Evolutionary conservation across 2,888 invertebrate species (phyloP), one percentile per base, ranked within the genome.

Genomic region (Drosophila pseudotalamancana): DNA sequence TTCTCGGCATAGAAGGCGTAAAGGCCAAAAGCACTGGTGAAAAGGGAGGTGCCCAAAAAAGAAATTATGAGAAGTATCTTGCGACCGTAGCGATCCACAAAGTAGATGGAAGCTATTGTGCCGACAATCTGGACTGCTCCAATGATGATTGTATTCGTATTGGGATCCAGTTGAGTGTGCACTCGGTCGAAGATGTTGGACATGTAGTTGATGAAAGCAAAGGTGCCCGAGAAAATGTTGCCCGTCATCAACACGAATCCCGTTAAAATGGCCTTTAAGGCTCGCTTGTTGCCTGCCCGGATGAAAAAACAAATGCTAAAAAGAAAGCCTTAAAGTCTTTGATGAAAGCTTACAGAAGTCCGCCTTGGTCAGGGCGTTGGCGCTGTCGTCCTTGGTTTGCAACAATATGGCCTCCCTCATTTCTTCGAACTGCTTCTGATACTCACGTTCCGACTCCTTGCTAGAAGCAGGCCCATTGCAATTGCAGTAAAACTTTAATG

Each of bases 151-250:
- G 90, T 89, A 14, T 84, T 87, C 1, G 77, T 77, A 18, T 90
- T 88, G 2, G 89, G 87, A 35, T 85, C 81, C 56, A 90, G 63
- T 19, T 75, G 66, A 0, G 90, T 86, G 14, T 87, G 76, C 6
- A 86, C 75, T 2, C 68, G 63, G 4, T 76, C 69, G 25, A 90
- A 90, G 4, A 90, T 89, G 19, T 62, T 80, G 6, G 90, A 78
- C 62, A 89, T 87, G 61, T 90, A 90, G 51, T 84, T 90, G 6
- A 89, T 65, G 40, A 90, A 79, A 32, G 86, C 81, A 27, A 86
- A 89, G 2, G 70, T 64, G 32, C 90, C 90, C 11, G 87, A 81
- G 9, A 83, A 81, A 8, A 82, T 83, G 46, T 81, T 82, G 9
- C 86, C 56, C 2, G 84, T 56, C 70, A 88, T 76, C 2, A 90